Conservation (phyloP, 2,797 vertebrate genomes). For the Lagothrix lagotricha region DNA sequence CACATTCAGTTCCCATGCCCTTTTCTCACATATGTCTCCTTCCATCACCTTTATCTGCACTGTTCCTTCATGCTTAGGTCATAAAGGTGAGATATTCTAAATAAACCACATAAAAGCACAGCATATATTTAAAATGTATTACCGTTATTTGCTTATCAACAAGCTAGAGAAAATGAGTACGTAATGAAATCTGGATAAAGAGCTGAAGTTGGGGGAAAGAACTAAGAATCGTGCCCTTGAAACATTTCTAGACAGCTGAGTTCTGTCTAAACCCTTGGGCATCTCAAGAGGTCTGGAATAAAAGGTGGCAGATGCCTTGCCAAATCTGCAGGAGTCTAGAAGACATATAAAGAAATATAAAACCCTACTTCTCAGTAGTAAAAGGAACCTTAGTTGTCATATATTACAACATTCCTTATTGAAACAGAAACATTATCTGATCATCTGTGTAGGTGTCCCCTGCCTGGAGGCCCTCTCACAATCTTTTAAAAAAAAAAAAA, state of each 20-base stretch:
- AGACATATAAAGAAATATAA: not conserved
- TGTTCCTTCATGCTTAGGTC: not conserved
- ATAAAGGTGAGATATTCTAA: not conserved
- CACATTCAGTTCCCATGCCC: not conserved
- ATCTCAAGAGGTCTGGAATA: not conserved
- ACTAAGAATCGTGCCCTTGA: not conserved
- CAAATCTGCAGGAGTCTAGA: not conserved
- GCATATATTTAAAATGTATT: not conserved
- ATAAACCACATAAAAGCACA: too few relatives aligned
- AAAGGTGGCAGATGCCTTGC: not conserved
- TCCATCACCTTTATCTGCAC: not conserved
- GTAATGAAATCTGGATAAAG: not conserved
- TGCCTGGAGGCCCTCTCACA: not conserved
- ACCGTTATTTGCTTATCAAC: not conserved
- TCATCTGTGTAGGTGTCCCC: not conserved
- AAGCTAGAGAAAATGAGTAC: not conserved
- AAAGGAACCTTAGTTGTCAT: not conserved
- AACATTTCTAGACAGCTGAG: not conserved
- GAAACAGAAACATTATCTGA: not conserved
- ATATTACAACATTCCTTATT: not conserved
- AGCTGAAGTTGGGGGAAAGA: not conserved
- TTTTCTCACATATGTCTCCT: not conserved
- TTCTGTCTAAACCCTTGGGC: not conserved
- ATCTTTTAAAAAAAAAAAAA: not conserved
- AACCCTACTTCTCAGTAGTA: not conserved